These are phyloP conservation scores for Hetaerina americana DNA, from an alignment of 1,140 invertebrate species.

Conservation along the genomic window DNA sequence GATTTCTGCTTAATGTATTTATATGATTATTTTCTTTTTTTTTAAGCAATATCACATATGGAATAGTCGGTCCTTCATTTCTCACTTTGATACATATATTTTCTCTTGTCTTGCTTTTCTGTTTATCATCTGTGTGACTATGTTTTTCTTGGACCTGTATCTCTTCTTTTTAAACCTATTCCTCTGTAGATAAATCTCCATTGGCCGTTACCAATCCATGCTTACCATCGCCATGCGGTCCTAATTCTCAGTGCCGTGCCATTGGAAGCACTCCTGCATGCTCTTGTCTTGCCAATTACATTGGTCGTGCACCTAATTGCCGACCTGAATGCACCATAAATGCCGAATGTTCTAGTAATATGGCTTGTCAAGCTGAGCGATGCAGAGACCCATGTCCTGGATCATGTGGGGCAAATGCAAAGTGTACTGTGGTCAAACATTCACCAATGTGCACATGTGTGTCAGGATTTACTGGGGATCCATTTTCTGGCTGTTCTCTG, in stretches of 20 bases:
- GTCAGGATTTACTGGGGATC: conserved; percentile 64
- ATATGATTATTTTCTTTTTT: too few species aligned
- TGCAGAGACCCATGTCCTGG: conserved; percentile 69
- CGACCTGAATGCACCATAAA: conserved; percentile 61
- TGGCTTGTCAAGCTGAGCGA: conserved; percentile 62
- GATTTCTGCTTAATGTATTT: too few species aligned
- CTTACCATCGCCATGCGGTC: conserved; percentile 59
- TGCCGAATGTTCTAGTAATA: conserved; percentile 55
- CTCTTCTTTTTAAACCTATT: conserved; percentile 18
- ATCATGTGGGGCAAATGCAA: conserved; percentile 57
- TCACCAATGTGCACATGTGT: conserved; percentile 54
- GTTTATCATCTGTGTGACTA: too few species aligned
- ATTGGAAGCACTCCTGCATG: conserved; percentile 56
- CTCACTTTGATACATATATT: too few species aligned
- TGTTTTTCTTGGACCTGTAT: too few species aligned
- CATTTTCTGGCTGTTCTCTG: conserved; percentile 43
- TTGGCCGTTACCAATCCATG: conserved; percentile 43
- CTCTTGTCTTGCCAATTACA: conserved; percentile 55
- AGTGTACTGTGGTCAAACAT: conserved; percentile 64
- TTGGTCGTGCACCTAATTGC: conserved; percentile 65
- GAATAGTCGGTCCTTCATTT: too few species aligned
- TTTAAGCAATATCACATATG: too few species aligned
- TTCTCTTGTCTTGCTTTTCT: too few species aligned
- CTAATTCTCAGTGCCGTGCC: conserved; percentile 60
- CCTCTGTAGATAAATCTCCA: too few species aligned